These are phyloP conservation scores for Helicoverpa zea DNA, from an alignment of 1,140 invertebrate species.

Conservation along the genomic window DNA sequence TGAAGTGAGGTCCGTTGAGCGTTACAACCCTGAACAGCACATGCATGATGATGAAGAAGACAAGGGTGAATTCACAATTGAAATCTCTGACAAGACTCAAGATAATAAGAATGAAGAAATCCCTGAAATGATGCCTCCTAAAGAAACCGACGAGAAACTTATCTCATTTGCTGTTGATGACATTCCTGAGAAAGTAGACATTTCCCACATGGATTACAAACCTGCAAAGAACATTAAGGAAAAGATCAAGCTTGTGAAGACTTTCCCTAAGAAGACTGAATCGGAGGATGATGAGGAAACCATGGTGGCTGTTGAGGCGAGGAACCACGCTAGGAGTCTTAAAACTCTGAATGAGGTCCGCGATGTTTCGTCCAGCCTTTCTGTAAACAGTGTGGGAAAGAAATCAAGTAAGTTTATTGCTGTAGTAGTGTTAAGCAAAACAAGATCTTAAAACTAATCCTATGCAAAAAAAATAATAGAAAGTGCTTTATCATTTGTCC, in stretches of 20 bases:
- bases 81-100: slow-evolving; percentile 66
- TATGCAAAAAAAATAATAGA: too few relatives aligned
- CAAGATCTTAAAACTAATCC: too few relatives aligned
- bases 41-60: slow-evolving; percentile 72
- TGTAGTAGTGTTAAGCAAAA: background rate
- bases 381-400: slow-evolving; percentile 84
- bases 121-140: slow-evolving; percentile 69
- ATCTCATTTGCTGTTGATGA: slow-evolving; percentile 85
- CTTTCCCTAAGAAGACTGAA: slow-evolving; percentile 83
- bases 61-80: slow-evolving; percentile 64
- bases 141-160: slow-evolving; percentile 79
- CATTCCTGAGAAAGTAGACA: slow-evolving; percentile 80
- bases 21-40: slow-evolving; percentile 73
- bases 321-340: slow-evolving; percentile 82
- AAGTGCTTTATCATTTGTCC: background rate
- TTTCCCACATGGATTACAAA: slow-evolving; percentile 75
- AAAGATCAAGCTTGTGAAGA: slow-evolving; percentile 83
- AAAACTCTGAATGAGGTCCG: slow-evolving; percentile 75
- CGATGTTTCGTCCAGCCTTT: slow-evolving; percentile 82
- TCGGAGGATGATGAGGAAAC: slow-evolving; percentile 86
- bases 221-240: slow-evolving; percentile 86
- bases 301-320: slow-evolving; percentile 88
- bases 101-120: slow-evolving; percentile 81
- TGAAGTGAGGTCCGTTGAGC: slow-evolving; percentile 87
- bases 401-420: slow-evolving; percentile 60